Evolutionary conservation across 2,888 invertebrate species (phyloP).

Genomic region (Carpatolechia fugitivella): DNA sequence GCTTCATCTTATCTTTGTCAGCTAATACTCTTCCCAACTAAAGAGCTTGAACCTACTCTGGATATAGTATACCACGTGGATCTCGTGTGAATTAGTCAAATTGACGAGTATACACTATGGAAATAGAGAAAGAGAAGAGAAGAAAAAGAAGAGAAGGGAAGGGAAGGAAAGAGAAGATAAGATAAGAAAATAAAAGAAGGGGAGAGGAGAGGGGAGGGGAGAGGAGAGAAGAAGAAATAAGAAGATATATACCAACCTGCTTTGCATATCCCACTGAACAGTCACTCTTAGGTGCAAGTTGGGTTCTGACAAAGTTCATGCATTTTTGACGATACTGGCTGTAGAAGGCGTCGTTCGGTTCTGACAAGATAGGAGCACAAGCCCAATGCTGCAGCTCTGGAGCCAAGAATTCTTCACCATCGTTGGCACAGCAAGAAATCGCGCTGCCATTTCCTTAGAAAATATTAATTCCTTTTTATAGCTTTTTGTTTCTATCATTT

Average conservation of each 20-base stretch:
- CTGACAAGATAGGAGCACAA: conserved; percentile 83
- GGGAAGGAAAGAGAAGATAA: too few relatives aligned
- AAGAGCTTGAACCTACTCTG: too few relatives aligned
- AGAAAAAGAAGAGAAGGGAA: too few relatives aligned
- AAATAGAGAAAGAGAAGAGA: too few relatives aligned
- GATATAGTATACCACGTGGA: too few relatives aligned
- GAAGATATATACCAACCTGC: conserved; percentile 69
- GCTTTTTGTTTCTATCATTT: background rate
- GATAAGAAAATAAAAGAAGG: too few relatives aligned
- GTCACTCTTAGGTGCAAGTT: conserved; percentile 82
- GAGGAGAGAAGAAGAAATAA: too few relatives aligned
- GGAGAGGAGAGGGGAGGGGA: too few relatives aligned
- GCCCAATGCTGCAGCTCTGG: conserved; percentile 80
- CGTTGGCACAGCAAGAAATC: conserved; percentile 84
- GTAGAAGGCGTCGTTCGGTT: conserved; percentile 81
- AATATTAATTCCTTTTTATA: background rate
- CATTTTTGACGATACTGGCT: conserved; percentile 79
- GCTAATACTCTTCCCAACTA: too few relatives aligned
- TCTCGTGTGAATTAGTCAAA: too few relatives aligned
- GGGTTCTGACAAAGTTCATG: conserved; percentile 85
- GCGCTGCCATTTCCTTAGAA: conserved; percentile 81
- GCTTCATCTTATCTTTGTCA: too few relatives aligned
- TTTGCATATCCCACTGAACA: conserved; percentile 85
- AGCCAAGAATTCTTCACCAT: conserved; percentile 76
- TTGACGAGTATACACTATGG: too few relatives aligned